A percentile compares a stretch with the other conserved stretches of the same genome.
These are phyloP conservation scores for Spheniscus mendiculus DNA, from an alignment of 2,113 vertebrate genomes.

Conservation along the genomic window DNA sequence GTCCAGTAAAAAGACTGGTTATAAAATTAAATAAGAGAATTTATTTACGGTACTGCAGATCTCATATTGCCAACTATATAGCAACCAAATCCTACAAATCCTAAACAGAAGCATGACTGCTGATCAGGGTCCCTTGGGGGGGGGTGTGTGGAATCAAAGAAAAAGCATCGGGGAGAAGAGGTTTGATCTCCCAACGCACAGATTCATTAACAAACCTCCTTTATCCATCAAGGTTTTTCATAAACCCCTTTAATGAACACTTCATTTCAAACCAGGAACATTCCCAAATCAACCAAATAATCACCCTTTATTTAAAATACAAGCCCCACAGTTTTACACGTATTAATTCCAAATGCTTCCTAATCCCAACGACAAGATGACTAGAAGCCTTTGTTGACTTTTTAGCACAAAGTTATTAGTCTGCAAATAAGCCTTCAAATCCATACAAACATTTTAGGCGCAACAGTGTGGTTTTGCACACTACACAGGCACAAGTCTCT, in stretches of 20 bases:
- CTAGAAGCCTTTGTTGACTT: neutral
- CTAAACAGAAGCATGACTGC: conserved; percentile 62
- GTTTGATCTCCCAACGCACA: conserved; percentile 38
- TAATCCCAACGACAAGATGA: conserved; percentile 2
- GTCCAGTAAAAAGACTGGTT: conserved; percentile 68
- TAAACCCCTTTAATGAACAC: neutral
- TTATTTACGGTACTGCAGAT: conserved; percentile 74
- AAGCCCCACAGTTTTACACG: conserved; percentile 42
- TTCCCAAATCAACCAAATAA: conserved; percentile 37
- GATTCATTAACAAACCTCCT: conserved; percentile 39
- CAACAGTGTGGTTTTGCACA: neutral
- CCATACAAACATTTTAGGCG: neutral
- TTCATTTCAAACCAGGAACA: conserved; percentile 41
- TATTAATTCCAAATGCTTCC: conserved; percentile 48
- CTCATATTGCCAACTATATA: conserved; percentile 65
- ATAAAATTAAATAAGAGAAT: conserved; percentile 78
- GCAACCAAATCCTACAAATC: conserved; percentile 67
- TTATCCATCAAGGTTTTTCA: conserved; percentile 45
- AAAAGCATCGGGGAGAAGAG: conserved; percentile 4
- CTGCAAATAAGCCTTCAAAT: neutral
- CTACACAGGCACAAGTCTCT: neutral
- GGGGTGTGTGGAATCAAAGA: conserved; percentile 52
- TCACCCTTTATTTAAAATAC: conserved; percentile 57
- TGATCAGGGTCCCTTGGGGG: conserved; percentile 50
- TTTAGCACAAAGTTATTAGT: neutral